Conservation (phyloP, 2,113 vertebrate genomes). For the Lathamus discolor region DNA sequence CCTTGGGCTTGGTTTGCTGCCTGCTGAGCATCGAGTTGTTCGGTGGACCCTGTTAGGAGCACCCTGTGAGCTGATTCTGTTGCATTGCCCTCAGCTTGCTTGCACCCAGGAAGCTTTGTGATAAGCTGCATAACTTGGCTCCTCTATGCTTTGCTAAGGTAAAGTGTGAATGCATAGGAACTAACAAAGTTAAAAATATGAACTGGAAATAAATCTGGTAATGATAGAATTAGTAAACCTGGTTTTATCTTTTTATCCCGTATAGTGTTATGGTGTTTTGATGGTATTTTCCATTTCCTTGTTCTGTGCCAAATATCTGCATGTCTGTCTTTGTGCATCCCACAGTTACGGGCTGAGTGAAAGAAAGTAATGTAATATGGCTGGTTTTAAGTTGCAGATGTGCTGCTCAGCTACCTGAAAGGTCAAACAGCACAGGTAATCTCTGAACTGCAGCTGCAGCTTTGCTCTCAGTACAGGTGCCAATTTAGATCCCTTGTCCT, state of each 20-base stretch:
- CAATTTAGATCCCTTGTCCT: background rate
- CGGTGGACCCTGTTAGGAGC: too few species aligned
- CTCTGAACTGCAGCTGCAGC: background rate
- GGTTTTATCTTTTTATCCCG: accelerated
- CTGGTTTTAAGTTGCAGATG: background rate
- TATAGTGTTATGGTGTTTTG: background rate
- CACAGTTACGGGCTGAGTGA: background rate
- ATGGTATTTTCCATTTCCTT: background rate
- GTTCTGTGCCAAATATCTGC: accelerated
- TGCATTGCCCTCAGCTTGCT: accelerated
- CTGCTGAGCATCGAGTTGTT: background rate
- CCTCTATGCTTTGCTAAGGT: background rate
- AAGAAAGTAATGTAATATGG: background rate
- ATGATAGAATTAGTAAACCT: background rate
- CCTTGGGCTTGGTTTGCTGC: background rate
- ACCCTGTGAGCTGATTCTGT: accelerated
- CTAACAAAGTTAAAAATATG: background rate
- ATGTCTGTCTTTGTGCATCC: background rate
- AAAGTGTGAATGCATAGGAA: background rate
- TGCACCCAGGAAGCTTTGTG: background rate
- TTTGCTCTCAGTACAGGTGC: background rate
- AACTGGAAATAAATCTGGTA: background rate
- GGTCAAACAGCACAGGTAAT: background rate
- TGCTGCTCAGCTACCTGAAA: background rate
- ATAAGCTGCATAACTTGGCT: background rate